phyloP scores from a whole-genome alignment of 2,888 invertebrate genomes.

The Nephrotoma guestfalica region DNA sequence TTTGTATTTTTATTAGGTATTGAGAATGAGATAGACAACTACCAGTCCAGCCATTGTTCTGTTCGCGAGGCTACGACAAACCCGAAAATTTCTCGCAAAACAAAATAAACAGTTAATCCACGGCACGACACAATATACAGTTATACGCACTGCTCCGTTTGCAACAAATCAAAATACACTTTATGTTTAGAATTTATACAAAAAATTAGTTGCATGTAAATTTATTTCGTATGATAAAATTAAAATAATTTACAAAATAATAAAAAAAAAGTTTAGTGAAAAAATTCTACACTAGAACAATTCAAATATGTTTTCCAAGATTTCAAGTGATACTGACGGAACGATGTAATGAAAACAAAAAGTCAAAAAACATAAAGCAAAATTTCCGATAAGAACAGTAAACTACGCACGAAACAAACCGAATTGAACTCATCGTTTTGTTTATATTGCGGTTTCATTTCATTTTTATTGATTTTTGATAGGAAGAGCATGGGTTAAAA shows the following conservation, averaged over 20 bases:
- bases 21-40: background rate
- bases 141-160: background rate
- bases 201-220: background rate
- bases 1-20: background rate
- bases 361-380: background rate
- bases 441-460: background rate
- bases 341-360: background rate
- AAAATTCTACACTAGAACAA: background rate
- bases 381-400: background rate
- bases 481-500: background rate
- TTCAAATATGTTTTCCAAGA: background rate
- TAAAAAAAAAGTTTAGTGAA: background rate
- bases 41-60: background rate
- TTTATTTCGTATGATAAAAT: background rate
- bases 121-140: background rate
- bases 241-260: background rate
- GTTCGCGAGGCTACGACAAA: background rate
- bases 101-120: background rate
- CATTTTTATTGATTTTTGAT: background rate
- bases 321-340: background rate
- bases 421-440: background rate
- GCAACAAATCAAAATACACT: background rate
- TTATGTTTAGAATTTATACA: background rate
- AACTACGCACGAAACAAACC: background rate
- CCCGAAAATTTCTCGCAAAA: background rate